Base-by-base conservation (phyloP, 2,888 invertebrate genomes). In the Deilephila porcellus region DNA sequence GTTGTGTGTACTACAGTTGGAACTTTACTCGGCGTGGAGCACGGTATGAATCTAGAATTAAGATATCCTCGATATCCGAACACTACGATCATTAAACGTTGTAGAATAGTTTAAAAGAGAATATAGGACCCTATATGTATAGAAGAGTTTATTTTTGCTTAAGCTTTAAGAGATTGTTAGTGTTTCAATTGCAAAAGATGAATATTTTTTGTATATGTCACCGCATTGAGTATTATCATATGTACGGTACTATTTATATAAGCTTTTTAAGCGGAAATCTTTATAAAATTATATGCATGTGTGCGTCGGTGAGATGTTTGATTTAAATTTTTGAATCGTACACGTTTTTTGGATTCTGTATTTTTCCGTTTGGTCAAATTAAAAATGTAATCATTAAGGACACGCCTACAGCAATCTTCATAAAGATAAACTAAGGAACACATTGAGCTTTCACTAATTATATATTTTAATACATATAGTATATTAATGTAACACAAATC, bases 61-160 rank as follows among this genome's bases (percentile, higher is more conserved):
- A 64, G 45, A 14, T 45, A 64, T 25, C 56, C 19, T 56, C 60
- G 60, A 29, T 67, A 67, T 52, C 6, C 52, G 52, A 67, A 52
- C 25, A 67, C 45, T 45, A 45, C 34, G 52, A 32, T 72, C 19
- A 60, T 71, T 53, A 52, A 52, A n/a, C 56, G 56, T 70, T 53
- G 70, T 56, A 71, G 86, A 85, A 82, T 67, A 62, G 62, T 62
- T 29, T 25, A 62, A 74, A 81, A 80, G 80, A 79, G 82, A 82
- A 82, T 83, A 85, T 88, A 90, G 84, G 82, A 87, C 86, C 86
- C 85, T 88, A 88, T 86, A 81, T 81, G 88, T 88, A 90, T 83
- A 86, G 88, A 90, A 93, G 92, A 93, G 88, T 90, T 93, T 93
- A 93, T 93, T 93, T 93, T 93, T 94, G 94, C 94, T 93, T 93